A percentile compares a stretch with the other conserved stretches of the same genome.
phyloP scores from a whole-genome alignment of 2,888 invertebrate genomes.

The Gari tellinella region DNA sequence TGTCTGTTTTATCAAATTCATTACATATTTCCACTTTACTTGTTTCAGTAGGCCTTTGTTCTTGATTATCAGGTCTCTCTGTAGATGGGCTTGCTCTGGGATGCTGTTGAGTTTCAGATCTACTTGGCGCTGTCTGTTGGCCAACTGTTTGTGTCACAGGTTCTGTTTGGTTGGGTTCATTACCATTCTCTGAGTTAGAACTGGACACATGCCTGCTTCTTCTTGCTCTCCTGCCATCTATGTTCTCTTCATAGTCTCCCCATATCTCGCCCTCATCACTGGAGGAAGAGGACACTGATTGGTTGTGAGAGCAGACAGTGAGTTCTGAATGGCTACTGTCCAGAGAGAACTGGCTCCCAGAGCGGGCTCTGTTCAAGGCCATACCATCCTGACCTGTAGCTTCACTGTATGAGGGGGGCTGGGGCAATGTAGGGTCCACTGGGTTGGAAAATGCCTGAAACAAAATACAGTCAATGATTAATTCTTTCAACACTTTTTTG shows the following conservation, averaged over 20 bases:
- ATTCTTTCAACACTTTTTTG: neutral
- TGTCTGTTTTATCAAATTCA: neutral
- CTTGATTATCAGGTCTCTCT: no score
- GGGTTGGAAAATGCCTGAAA: constrained; percentile 57
- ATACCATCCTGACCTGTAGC: constrained; percentile 6
- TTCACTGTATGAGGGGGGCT: constrained; percentile 54
- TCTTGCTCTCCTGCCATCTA: constrained; percentile 39
- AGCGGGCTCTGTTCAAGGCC: neutral
- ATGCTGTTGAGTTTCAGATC: no score
- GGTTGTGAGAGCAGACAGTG: constrained; percentile 39
- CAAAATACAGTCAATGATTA: neutral
- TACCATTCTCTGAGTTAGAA: constrained; percentile 20
- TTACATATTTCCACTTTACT: neutral
- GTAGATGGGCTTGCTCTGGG: no score
- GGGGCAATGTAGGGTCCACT: constrained; percentile 48
- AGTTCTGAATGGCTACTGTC: constrained; percentile 57
- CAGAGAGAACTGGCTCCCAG: constrained; percentile 55
- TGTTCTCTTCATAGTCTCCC: constrained; percentile 7
- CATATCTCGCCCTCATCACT: constrained; percentile 43
- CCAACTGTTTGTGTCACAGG: no score
- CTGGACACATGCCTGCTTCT: constrained; percentile 50
- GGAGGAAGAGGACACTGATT: constrained; percentile 49
- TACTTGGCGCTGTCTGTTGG: no score
- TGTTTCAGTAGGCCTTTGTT: no score
- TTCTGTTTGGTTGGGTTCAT: neutral